phyloP scores from a whole-genome alignment of 1,140 invertebrate species.

The Dreissena polymorpha region DNA sequence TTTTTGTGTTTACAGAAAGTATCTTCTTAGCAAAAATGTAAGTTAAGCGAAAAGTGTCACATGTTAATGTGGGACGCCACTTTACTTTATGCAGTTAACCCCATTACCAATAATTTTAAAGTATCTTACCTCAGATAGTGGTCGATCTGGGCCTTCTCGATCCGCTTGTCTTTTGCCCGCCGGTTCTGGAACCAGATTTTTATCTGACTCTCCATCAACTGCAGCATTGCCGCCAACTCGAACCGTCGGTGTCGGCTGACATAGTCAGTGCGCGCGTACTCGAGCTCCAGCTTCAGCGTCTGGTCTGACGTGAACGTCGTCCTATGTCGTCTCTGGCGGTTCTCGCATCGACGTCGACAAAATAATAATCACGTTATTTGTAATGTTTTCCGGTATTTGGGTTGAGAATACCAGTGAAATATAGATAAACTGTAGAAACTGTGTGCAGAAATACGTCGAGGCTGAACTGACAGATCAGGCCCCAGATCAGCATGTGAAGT shows the following conservation, averaged over 20 bases:
- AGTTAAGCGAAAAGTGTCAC: too few species aligned
- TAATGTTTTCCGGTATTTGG: not conserved
- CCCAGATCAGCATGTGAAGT: too few species aligned
- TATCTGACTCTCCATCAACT: conserved; percentile 89
- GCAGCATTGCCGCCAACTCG: conserved; percentile 91
- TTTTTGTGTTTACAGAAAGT: too few species aligned
- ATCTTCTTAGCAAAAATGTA: too few species aligned
- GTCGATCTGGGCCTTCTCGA: conserved; percentile 96
- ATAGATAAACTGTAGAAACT: too few species aligned
- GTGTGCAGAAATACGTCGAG: too few species aligned
- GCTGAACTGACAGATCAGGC: not conserved
- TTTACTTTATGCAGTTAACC: too few species aligned
- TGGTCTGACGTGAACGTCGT: conserved; percentile 97
- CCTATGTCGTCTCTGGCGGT: conserved; percentile 90
- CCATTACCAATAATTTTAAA: not conserved
- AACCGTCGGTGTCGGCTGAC: conserved; percentile 90
- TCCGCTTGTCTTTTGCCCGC: conserved; percentile 96
- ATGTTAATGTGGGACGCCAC: too few species aligned
- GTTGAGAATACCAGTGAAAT: not conserved
- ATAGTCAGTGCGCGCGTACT: conserved; percentile 94
- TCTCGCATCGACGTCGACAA: conserved; percentile 88
- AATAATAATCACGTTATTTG: conserved; percentile 20
- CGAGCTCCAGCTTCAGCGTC: conserved; percentile 92
- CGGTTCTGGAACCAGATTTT: conserved; percentile 94
- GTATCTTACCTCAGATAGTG: conserved; percentile 91